Percentiles rank a stretch among this genome's conserved stretches.
phyloP scores from a whole-genome alignment of 1,140 invertebrate genomes.

The Carposina sasakii region DNA sequence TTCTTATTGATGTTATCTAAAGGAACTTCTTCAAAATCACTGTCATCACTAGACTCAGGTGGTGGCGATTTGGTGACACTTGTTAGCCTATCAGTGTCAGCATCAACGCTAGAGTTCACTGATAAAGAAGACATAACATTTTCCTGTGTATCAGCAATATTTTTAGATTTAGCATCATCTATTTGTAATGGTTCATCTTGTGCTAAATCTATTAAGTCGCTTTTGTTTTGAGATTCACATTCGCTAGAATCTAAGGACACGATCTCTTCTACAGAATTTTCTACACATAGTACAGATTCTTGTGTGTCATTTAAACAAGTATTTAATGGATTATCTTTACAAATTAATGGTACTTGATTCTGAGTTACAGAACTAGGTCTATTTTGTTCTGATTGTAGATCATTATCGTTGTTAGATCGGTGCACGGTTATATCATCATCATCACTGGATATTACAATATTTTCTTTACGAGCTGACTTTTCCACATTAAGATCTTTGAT shows the following conservation, averaged over 20 bases:
- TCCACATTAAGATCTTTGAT: slow-evolving; percentile 53
- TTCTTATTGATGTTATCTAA: slow-evolving; percentile 38
- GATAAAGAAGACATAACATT: too few relatives aligned
- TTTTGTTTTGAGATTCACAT: slow-evolving; percentile 19
- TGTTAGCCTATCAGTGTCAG: too few relatives aligned
- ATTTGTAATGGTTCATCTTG: too few relatives aligned
- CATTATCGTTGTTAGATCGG: slow-evolving; percentile 1
- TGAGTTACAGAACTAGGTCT: slow-evolving; percentile 12
- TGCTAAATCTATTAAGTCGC: too few relatives aligned
- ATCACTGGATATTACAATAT: slow-evolving; percentile 47
- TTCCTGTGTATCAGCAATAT: too few relatives aligned
- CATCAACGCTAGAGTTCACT: too few relatives aligned
- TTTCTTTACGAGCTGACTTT: slow-evolving; percentile 47
- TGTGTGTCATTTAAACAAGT: slow-evolving; percentile 36
- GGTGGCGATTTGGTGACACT: too few relatives aligned
- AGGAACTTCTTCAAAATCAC: slow-evolving; percentile 74
- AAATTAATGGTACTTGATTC: not conserved
- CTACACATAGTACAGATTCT: slow-evolving; percentile 40
- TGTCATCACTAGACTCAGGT: slow-evolving; percentile 68
- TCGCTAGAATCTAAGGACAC: slow-evolving; percentile 45
- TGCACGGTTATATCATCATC: slow-evolving; percentile 32
- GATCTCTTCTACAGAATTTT: slow-evolving; percentile 30
- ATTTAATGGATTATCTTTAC: too few relatives aligned
- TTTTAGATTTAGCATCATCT: slow-evolving; percentile 14
- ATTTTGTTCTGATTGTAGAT: slow-evolving; percentile 3